A percentile compares a stretch with the other conserved stretches of the same genome.
Evolutionary conservation across 2,797 vertebrate genomes (phyloP).

Genomic region (Kryptopterus vitreolus): DNA sequence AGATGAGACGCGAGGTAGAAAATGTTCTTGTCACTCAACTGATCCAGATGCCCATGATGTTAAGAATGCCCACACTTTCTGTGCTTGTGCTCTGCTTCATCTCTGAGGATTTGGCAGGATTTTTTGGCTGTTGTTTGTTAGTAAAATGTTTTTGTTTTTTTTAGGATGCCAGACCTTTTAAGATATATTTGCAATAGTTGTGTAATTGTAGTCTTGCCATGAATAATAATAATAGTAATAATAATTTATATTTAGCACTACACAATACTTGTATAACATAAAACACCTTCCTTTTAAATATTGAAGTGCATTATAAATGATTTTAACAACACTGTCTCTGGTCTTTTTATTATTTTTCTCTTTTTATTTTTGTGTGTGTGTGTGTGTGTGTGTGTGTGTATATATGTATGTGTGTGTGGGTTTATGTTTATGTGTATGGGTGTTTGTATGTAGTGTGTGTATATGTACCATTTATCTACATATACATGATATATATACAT

Average conservation of each 20-base stretch:
- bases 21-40: constrained; percentile 74
- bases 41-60: constrained; percentile 72
- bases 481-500: too few species aligned
- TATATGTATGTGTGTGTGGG: too few species aligned
- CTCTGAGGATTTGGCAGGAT: not conserved
- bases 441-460: too few species aligned
- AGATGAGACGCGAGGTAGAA: constrained; percentile 68
- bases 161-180: not conserved
- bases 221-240: not conserved
- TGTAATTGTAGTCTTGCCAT: not conserved
- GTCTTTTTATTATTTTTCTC: not conserved
- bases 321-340: not conserved
- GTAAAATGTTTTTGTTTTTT: not conserved
- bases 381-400: too few species aligned
- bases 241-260: not conserved
- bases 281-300: too few species aligned
- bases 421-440: too few species aligned
- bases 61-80: not conserved
- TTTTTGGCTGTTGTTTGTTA: not conserved
- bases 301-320: not conserved
- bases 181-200: not conserved
- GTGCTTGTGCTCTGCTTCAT: not conserved
- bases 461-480: too few species aligned
- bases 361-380: too few species aligned
- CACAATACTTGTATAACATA: not conserved